These are phyloP conservation scores for Drosophila tanythrix DNA, from an alignment of 2,888 invertebrate genomes.

Conservation along the genomic window DNA sequence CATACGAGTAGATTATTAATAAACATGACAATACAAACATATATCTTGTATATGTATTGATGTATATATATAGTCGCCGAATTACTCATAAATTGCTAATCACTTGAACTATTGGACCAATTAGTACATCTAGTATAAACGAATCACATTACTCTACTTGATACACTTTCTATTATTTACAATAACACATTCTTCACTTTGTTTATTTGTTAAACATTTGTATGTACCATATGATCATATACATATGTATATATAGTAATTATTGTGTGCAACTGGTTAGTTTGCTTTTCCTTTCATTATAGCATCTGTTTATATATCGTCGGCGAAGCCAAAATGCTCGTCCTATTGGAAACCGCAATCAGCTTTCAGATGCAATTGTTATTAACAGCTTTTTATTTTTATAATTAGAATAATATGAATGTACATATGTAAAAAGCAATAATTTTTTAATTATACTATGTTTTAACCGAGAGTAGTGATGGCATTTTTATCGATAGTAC, in stretches of 20 bases:
- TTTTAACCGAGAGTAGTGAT: constrained; percentile 37
- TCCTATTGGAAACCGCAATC: neutral
- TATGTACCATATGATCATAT: constrained; percentile 35
- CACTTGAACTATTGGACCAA: neutral
- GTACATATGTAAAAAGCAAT: constrained; percentile 37
- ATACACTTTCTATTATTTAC: constrained; percentile 30
- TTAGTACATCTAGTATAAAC: neutral
- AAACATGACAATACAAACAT: neutral
- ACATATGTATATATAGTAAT: constrained; percentile 23
- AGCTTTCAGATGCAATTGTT: constrained; percentile 22
- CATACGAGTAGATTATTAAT: constrained; percentile 7
- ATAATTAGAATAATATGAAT: constrained; percentile 14
- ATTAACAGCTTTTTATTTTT: constrained; percentile 10
- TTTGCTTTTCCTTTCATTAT: constrained; percentile 17
- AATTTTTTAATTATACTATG: constrained; percentile 52
- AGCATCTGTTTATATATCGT: constrained; percentile 12
- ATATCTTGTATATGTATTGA: neutral
- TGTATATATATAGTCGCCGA: neutral
- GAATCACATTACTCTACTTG: constrained; percentile 23
- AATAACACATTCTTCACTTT: constrained; percentile 26
- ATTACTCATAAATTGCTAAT: constrained; percentile 16
- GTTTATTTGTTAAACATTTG: constrained; percentile 33
- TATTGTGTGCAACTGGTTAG: constrained; percentile 46
- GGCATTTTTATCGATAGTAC: constrained; percentile 9
- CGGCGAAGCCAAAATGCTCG: constrained; percentile 9